Evolutionary conservation across 2,797 vertebrate species (phyloP), one percentile per base, ranked within the genome.

Genomic region (Erpetoichthys calabaricus): DNA sequence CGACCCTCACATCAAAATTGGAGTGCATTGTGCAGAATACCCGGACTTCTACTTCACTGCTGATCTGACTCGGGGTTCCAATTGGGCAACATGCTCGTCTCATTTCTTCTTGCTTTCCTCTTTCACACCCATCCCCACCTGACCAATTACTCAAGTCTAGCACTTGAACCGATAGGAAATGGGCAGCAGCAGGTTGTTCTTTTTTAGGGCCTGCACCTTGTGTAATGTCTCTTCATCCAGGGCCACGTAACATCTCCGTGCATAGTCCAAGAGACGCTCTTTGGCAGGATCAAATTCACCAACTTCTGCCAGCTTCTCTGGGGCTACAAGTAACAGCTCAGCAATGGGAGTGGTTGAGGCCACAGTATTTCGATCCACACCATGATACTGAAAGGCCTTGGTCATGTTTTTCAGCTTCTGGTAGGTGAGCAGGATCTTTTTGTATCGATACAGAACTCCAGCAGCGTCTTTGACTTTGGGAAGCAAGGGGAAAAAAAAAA

Each of bases 391-490:
- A 41, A 93, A 94, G 59, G 91, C 91, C 70, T 91, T 86, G 1
- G 89, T 91, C 91, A 94, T 93, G 68, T 91, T 93, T 72, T 93
- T 92, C 57, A 93, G 75, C 59, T 87, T 86, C 76, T 94, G 91
- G 70, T 91, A 93, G 7, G 91, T 93, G 56, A 87, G 86, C 47
- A 94, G 80, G 70, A 94, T 93, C 79, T 92, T 93, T 72, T 92
- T 94, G 70, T 94, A 94, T 62, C 91, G 90, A 68, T 89, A 91
- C 46, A 94, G 75, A n/a, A 92, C 91, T 2, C 91, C 91, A 2
- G 91, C 91, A 0, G 90, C 86, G 42, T 92, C 89, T 80, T 92
- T 92, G 56, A 92, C 91, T 92, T 70, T 8, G 51, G 47, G 52
- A 5, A 3, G 9, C 8, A 42, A 41, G 45, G 6, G 41, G 4